phyloP scores from a whole-genome alignment of 2,113 vertebrate genomes.

The Corythoichthys intestinalis region DNA sequence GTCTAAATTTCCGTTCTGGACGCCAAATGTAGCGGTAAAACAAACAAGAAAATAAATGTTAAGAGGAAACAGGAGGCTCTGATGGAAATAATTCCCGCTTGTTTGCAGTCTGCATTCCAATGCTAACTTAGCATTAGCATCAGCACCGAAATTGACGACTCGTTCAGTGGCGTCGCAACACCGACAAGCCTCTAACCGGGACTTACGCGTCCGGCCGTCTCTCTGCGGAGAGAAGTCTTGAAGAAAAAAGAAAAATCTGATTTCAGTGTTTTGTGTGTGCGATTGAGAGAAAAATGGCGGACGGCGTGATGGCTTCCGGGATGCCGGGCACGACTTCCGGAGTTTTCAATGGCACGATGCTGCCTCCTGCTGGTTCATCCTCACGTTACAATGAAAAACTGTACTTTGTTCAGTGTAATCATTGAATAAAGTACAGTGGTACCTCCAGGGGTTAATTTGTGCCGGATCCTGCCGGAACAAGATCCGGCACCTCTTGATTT shows the following conservation, averaged over 20 bases:
- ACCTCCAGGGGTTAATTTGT: too few species aligned
- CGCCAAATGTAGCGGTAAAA: not conserved
- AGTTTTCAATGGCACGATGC: not conserved
- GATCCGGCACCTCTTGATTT: too few species aligned
- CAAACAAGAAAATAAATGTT: not conserved
- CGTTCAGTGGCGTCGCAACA: not conserved
- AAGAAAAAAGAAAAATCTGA: slow-evolving; percentile 12
- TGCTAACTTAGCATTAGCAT: slow-evolving; percentile 47
- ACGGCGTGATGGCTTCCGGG: slow-evolving; percentile 66
- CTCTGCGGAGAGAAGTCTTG: slow-evolving; percentile 15
- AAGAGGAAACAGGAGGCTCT: slow-evolving; percentile 17
- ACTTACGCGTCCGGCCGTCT: slow-evolving; percentile 56
- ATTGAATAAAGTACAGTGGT: too few species aligned
- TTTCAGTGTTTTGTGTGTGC: slow-evolving; percentile 42
- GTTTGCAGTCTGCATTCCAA: not conserved
- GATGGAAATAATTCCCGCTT: not conserved
- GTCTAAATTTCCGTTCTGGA: too few species aligned
- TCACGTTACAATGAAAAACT: not conserved
- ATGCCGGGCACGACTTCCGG: slow-evolving; percentile 26
- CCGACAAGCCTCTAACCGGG: not conserved
- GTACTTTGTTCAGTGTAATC: too few species aligned
- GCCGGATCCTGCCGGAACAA: too few species aligned
- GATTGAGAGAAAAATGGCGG: slow-evolving; percentile 63
- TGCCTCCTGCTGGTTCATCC: slow-evolving; percentile 18
- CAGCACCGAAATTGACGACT: not conserved